Evolutionary conservation across 2,888 invertebrate genomes (phyloP).

Genomic region (Erebia ligea): DNA sequence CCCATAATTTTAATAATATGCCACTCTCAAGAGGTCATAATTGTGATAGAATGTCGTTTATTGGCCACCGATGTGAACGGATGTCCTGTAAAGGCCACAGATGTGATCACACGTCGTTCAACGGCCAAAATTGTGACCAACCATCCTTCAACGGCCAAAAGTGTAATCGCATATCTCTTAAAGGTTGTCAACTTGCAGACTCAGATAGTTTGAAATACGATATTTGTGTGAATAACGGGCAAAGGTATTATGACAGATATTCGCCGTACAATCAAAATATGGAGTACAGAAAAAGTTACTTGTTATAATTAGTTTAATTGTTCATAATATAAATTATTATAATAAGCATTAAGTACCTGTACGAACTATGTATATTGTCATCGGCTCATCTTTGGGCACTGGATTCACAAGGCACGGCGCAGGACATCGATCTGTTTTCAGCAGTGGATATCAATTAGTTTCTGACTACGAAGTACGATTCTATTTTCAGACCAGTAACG

Average conservation of each 20-base stretch:
- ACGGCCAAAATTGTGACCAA: slow-evolving; percentile 13
- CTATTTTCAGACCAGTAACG: too few relatives aligned
- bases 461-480: too few relatives aligned
- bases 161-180: slow-evolving; percentile 1
- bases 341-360: too few relatives aligned
- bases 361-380: too few relatives aligned
- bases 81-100: not conserved
- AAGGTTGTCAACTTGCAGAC: not conserved
- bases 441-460: too few relatives aligned
- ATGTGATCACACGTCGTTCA: not conserved
- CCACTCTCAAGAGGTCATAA: slow-evolving; percentile 13
- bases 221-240: not conserved
- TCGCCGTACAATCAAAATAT: slow-evolving; percentile 7
- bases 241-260: slow-evolving; percentile 1
- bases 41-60: slow-evolving; percentile 21
- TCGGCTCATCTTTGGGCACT: too few relatives aligned
- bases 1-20: slow-evolving; percentile 13
- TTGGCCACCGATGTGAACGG: slow-evolving; percentile 15
- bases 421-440: too few relatives aligned
- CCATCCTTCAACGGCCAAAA: slow-evolving; percentile 10
- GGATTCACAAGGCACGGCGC: too few relatives aligned
- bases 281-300: not conserved
- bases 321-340: too few relatives aligned
- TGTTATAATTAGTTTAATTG: not conserved
- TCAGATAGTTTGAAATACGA: slow-evolving; percentile 6